Evolutionary conservation across 2,888 invertebrate genomes (phyloP), one percentile per base, ranked within the genome.

Genomic region (Arrhopalites spinosus): DNA sequence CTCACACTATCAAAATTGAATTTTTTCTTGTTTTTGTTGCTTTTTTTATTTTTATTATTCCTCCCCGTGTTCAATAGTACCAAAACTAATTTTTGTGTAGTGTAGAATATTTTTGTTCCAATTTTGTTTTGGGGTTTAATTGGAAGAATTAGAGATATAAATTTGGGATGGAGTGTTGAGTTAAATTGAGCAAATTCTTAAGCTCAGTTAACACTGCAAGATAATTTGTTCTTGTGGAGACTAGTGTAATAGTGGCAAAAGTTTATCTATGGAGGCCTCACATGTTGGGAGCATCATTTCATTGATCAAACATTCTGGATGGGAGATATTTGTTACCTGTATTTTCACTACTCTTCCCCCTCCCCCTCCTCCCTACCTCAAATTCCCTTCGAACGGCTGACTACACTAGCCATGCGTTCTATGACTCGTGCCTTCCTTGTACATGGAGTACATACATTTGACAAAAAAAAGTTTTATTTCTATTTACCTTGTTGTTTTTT

Each of bases 221-320:
- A 36, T 70, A 70, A 70, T 70, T 70, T 70, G 25, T 13, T 36
- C 56, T 71, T 59, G 53, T 53, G 23, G 20, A 11, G 23, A 20
- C 20, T 25, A 59, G 59, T 59, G 25, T 23, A 59, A 59, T 59
- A 20, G 59, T 23, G 23, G 53, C 15, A 17, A 5, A 17, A 13
- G 59, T 59, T 11, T 20, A 23, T 59, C 20, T 20, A 30, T 27
- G 13, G 45, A 36, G 43, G n/a, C 20, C 72, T 63, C 72, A 61
- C 64, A 61, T 72, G 61, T 72, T 63, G n/a, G n/a, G 72, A 72
- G 47, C 64, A 72, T 72, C 72, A 45, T 72, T 64, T 72, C 72
- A 72, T 72, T 72, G 72, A 72, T 72, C 72, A 72, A 72, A 72
- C 72, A 72, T 63, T 72, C 45, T 25, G 30, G 36, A 11, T 36